Base-by-base conservation (phyloP, 2,888 invertebrate species). In the Stenoptilia bipunctidactyla region DNA sequence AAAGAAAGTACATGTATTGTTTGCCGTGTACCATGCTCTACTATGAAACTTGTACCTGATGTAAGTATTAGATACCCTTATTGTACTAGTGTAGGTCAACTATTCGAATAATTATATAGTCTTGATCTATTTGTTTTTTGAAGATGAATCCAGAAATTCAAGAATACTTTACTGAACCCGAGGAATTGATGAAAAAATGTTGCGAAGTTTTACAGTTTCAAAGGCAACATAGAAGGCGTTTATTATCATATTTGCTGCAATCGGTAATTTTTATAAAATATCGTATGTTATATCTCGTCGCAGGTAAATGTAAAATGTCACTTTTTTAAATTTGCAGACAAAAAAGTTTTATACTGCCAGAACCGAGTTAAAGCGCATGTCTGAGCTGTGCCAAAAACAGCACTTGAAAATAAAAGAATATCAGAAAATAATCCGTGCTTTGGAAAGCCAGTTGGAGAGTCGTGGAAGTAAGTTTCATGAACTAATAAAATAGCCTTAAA, bases 141-240 rank as follows among this genome's bases (percentile, higher is more conserved):
- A 52, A 85, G 85, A 82, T 85, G 85, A 79, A 79, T 51, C 69
- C 73, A 53, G 83, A 85, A 45, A 63, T 85, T 45, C 82, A 82
- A 66, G 83, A 85, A 49, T 85, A 80, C 56, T 85, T 85, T 50
- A 77, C 79, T 34, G 85, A 85, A 45, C 85, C 85, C 2, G 83
- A 82, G 51, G 84, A 85, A 55, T 63, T 85, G 47, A 66, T 85
- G 44, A 74, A 70, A 50, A 84, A 83, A 53, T 65, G 75, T 42
- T 73, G 70, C 51, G 76, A 77, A 61, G 77, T 84, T 47, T 55
- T 85, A 51, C 74, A 80, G 45, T 85, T 85, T 58, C 85, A 85
- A 55, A 73, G 66, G 52, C 76, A 83, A 48, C 85, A 85, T 45
- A 67, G 85, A 42, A 62, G 76, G 41, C 69, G 80, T 39, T 60